Conservation (phyloP, 2,113 vertebrate genomes). For the Centrocercus urophasianus region DNA sequence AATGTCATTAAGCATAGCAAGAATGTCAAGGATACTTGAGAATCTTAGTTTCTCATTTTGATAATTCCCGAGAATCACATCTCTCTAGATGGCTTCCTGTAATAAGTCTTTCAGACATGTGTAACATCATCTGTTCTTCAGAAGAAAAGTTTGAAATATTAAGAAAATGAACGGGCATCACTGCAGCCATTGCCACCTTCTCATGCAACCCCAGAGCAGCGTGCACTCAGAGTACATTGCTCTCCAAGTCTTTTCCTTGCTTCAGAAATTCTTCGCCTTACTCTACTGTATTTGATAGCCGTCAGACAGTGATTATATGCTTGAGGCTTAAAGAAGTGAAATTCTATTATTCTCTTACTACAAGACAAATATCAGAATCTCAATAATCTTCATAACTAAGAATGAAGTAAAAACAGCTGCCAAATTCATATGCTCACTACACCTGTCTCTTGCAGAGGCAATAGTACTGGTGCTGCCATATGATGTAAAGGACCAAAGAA, state of each 20-base stretch:
- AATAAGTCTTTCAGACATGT: neutral
- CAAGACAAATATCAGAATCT: neutral
- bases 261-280: neutral
- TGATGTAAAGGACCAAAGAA: neutral
- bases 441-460: neutral
- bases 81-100: neutral
- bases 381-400: neutral
- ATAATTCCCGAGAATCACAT: neutral
- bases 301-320: neutral
- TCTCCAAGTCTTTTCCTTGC: neutral
- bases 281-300: neutral
- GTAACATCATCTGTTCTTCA: neutral
- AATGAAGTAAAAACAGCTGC: neutral
- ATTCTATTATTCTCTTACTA: neutral
- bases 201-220: accelerated
- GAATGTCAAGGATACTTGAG: neutral
- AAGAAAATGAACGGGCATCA: neutral
- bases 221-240: neutral
- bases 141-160: neutral
- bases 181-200: neutral
- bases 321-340: neutral
- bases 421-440: neutral
- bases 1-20: neutral
- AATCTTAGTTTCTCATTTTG: neutral
- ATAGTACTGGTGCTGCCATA: accelerated